phyloP scores from a whole-genome alignment of 2,888 invertebrate genomes.

The Chrysolina americana region DNA sequence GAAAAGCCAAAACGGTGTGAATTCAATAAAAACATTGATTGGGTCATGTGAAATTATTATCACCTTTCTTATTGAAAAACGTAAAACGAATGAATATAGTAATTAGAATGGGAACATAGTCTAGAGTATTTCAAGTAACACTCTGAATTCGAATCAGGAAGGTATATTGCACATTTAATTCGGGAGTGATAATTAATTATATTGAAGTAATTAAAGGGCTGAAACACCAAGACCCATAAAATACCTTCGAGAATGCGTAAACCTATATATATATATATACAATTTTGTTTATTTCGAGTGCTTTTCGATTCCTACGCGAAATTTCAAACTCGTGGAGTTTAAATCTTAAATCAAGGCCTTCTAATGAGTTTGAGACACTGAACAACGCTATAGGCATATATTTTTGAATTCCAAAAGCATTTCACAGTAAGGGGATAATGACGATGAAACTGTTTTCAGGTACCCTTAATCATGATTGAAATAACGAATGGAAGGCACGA shows the following conservation, averaged over 20 bases:
- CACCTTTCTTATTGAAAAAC: background rate
- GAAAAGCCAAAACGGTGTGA: background rate
- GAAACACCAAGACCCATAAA: conserved; percentile 49
- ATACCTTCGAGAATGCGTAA: conserved; percentile 51
- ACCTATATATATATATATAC: conserved; percentile 44
- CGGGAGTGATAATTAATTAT: conserved; percentile 52
- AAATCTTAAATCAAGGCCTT: conserved; percentile 8
- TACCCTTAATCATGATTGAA: conserved; percentile 11
- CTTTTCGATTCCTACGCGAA: conserved; percentile 10
- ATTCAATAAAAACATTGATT: too few relatives aligned
- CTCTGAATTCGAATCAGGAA: background rate
- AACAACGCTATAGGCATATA: conserved; percentile 2
- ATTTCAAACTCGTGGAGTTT: conserved; percentile 8
- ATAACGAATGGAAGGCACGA: background rate
- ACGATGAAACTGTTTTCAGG: background rate
- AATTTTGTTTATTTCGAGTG: conserved; percentile 45
- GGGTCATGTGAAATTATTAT: background rate
- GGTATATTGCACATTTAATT: conserved; percentile 23
- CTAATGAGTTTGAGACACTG: conserved; percentile 12
- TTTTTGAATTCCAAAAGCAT: background rate
- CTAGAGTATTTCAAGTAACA: background rate
- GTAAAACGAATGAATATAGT: background rate
- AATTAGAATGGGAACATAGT: background rate
- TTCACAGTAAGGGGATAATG: conserved; percentile 11
- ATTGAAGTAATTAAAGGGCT: conserved; percentile 52